A percentile compares a stretch with the other conserved stretches of the same genome.
Conservation (phyloP, 2,113 vertebrate species). For the Excalfactoria chinensis region DNA sequence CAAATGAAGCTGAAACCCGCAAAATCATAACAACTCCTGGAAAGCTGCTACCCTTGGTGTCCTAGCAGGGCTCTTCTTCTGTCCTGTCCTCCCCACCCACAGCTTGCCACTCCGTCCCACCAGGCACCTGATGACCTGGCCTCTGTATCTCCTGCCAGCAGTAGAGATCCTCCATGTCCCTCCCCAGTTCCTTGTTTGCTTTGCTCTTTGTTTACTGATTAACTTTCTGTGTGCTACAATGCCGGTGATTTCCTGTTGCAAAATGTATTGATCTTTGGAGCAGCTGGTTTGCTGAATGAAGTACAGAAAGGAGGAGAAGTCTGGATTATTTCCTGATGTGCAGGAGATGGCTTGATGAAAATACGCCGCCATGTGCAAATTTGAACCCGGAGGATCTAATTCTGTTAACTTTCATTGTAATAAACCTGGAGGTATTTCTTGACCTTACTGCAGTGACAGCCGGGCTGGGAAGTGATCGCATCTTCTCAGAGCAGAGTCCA, state of each 20-base stretch:
- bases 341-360: background rate
- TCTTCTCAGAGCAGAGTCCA: constrained; percentile 33
- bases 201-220: background rate
- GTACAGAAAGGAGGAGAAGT: background rate
- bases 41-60: background rate
- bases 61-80: background rate
- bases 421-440: background rate
- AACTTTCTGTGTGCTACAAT: background rate
- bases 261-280: background rate
- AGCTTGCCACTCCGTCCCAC: background rate
- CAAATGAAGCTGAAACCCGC: background rate
- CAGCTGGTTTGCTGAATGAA: background rate
- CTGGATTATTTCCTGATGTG: background rate
- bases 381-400: background rate
- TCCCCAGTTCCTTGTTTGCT: constrained; percentile 50
- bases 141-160: background rate
- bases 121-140: background rate
- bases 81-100: background rate
- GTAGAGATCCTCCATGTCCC: background rate
- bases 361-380: background rate
- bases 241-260: constrained; percentile 8
- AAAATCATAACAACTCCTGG: background rate
- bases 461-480: background rate
- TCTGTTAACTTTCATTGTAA: background rate
- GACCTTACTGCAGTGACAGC: background rate